Base-by-base conservation (phyloP, 1,140 invertebrate species). In the Dolichoris vasculosae region DNA sequence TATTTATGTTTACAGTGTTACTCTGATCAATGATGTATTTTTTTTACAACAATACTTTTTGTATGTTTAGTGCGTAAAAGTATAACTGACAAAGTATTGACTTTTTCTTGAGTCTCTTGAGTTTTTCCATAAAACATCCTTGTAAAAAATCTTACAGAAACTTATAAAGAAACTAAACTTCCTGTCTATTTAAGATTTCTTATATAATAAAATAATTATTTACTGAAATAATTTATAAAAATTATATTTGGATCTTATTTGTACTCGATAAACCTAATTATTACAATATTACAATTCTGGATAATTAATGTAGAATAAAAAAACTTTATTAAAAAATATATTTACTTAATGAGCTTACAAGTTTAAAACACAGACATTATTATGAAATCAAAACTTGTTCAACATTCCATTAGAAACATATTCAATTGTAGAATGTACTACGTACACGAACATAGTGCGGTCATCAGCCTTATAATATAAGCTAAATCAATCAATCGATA, bases 51-150 rank as follows among this genome's bases (percentile, higher is more conserved):
- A n/a, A 38, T 75, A 75, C 64, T 30, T 38, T 0, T 11, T 3
- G 26, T 64, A 71, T 67, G 71, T 81, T 55, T 51, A 81, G 64
- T n/a, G 64, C 26, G 35, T 30, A 26, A 63, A 63, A 59, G n/a
- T 26, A 13, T 43, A 64, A n/a, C 35, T 20, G 26, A 7, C 4
- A 59, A 40, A 26, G 51, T 82, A 75, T 82, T 75, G 51, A 75
- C 69, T 82, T 46, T 71, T 15, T 69, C 13, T 35, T 40, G 6
- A 0, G 63, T 20, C 40, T 63, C 77, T 79, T 79, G 71, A 69
- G n/a, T 23, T 17, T 75, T 17, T 20, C 9, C 9, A 75, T 26
- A 30, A 26, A 11, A 46, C n/a, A 7, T n/a, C 40, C 6, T 30
- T 15, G 26, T 30, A 75, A 75, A 75, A 48, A 75, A 43, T 35